phyloP scores from a whole-genome alignment of 2,888 invertebrate species.

The Idaea dimidiata region DNA sequence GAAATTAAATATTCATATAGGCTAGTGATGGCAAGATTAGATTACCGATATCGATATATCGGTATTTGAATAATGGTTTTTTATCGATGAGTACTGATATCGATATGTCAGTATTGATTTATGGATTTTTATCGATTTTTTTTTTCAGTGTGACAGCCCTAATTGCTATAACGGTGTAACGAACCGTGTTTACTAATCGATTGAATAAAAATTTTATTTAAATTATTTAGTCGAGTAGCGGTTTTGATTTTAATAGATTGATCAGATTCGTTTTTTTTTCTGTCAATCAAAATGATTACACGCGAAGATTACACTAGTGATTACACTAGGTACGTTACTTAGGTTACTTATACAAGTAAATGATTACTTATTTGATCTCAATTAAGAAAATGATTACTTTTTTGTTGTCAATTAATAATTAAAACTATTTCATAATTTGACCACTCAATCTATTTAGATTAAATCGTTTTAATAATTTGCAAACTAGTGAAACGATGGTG shows the following conservation, averaged over 20 bases:
- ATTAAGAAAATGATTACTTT: too few species aligned
- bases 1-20: conserved; percentile 77
- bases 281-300: neutral
- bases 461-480: too few species aligned
- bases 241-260: conserved; percentile 12
- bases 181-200: neutral
- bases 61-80: conserved; percentile 16
- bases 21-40: conserved; percentile 46
- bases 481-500: too few species aligned
- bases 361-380: too few species aligned
- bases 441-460: too few species aligned
- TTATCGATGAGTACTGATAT: conserved; percentile 2
- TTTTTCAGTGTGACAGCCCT: conserved; percentile 1
- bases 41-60: conserved; percentile 20
- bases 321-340: too few species aligned
- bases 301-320: neutral
- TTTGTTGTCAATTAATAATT: too few species aligned
- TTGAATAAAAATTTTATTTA: neutral
- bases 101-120: conserved; percentile 26
- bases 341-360: too few species aligned
- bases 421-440: too few species aligned
- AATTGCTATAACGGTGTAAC: neutral
- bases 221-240: neutral
- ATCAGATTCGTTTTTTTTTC: neutral
- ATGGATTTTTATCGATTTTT: neutral